Conservation (phyloP, 2,797 vertebrate genomes). For the Ceryle rudis region DNA sequence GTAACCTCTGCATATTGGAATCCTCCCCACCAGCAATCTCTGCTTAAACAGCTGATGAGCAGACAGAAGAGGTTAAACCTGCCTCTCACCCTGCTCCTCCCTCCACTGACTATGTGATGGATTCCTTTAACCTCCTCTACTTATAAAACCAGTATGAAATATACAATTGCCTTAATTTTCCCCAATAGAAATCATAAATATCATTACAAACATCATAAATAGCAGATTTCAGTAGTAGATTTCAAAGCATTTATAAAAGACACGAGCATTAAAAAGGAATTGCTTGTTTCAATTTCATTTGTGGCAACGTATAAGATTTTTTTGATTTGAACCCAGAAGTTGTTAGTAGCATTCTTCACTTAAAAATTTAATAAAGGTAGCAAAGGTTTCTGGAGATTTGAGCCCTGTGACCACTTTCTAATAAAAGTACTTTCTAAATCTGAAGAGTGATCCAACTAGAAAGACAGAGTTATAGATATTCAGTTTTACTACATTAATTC, state of each 20-base stretch:
- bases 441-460: not conserved
- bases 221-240: not conserved
- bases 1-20: conserved; percentile 28
- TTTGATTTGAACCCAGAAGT: not conserved
- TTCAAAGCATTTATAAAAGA: not conserved
- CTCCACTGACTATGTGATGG: not conserved
- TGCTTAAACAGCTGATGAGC: conserved; percentile 49
- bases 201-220: not conserved
- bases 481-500: not conserved
- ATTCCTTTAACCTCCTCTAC: not conserved
- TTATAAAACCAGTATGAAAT: not conserved
- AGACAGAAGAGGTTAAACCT: conserved; percentile 41
- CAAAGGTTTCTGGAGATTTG: not conserved
- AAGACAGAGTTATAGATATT: not conserved
- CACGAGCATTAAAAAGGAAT: not conserved
- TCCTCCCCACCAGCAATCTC: conserved; percentile 14
- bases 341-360: not conserved
- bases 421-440: not conserved
- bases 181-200: not conserved
- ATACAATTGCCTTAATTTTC: not conserved
- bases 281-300: not conserved
- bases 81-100: not conserved
- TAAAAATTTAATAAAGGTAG: not conserved
- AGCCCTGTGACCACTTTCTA: not conserved
- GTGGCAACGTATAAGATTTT: not conserved